Evolutionary conservation across 2,113 vertebrate species (phyloP).

Genomic region (Rhinogobius similis): DNA sequence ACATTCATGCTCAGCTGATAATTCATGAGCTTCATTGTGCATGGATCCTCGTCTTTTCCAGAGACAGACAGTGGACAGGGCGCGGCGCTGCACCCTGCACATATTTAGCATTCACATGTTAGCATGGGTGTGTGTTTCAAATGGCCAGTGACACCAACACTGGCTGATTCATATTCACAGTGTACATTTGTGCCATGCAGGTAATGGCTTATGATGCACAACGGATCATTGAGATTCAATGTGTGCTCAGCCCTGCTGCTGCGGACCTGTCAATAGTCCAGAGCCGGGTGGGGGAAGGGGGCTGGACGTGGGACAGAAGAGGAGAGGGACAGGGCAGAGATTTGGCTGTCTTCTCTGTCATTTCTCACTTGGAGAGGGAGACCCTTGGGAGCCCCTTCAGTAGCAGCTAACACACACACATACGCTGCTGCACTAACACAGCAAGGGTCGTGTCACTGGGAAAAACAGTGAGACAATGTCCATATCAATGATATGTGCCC

Average conservation of each 20-base stretch:
- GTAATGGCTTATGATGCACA: slow-evolving; percentile 52
- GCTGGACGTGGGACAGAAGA: slow-evolving; percentile 19
- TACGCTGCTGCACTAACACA: slow-evolving; percentile 22
- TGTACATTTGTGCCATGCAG: slow-evolving; percentile 54
- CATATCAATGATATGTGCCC: slow-evolving; percentile 39
- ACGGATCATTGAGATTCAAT: slow-evolving; percentile 68
- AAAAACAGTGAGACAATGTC: slow-evolving; percentile 39
- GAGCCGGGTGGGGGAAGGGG: slow-evolving; percentile 18
- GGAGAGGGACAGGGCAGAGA: slow-evolving; percentile 41
- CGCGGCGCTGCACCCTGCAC: not conserved
- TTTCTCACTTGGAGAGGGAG: slow-evolving; percentile 60
- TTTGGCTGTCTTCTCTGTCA: slow-evolving; percentile 66
- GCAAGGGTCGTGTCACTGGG: slow-evolving; percentile 11
- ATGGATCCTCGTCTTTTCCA: slow-evolving; percentile 41
- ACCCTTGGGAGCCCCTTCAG: slow-evolving; percentile 56
- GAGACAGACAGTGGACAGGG: slow-evolving; percentile 44
- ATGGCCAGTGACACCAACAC: slow-evolving; percentile 45
- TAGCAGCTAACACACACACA: slow-evolving; percentile 30
- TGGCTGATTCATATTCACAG: slow-evolving; percentile 56
- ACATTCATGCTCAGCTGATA: slow-evolving; percentile 66
- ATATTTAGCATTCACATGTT: slow-evolving; percentile 56
- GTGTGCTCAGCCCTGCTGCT: slow-evolving; percentile 41
- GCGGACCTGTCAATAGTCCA: slow-evolving; percentile 56
- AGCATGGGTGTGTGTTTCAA: slow-evolving; percentile 37
- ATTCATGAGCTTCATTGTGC: slow-evolving; percentile 64